A percentile compares a stretch with the other conserved stretches of the same genome.
These are phyloP conservation scores for Murina feae DNA, from an alignment of 2,113 vertebrate genomes.

Conservation along the genomic window DNA sequence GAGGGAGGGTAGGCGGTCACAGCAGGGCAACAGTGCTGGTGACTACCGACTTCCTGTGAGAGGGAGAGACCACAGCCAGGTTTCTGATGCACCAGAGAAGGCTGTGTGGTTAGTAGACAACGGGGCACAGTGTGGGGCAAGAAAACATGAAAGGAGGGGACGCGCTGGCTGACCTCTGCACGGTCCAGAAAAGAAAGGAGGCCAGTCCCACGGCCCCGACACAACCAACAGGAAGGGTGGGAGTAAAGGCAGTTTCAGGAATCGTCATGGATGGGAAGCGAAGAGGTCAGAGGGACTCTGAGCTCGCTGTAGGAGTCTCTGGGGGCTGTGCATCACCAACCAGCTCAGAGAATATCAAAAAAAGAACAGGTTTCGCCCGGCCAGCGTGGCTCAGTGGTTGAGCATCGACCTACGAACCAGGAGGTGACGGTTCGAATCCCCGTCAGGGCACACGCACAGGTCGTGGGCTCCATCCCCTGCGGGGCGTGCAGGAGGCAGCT, in stretches of 20 bases:
- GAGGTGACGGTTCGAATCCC: no score
- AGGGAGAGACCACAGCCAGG: not conserved
- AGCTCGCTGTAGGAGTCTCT: fast-evolving
- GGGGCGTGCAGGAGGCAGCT: no score
- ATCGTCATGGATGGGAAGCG: not conserved
- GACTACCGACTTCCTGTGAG: no score
- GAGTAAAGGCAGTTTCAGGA: not conserved
- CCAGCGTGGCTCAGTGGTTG: no score
- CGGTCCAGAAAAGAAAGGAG: no score
- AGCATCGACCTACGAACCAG: no score
- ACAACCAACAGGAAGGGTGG: no score
- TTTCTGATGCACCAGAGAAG: not conserved
- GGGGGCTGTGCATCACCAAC: not conserved
- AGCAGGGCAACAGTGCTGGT: fast-evolving
- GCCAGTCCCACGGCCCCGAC: not conserved
- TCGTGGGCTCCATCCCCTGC: no score
- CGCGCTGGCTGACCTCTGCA: fast-evolving
- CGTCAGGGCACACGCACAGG: no score
- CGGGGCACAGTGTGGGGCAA: fast-evolving
- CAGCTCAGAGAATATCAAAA: fast-evolving
- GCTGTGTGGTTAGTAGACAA: not conserved
- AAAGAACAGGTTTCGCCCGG: no score
- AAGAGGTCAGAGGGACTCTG: fast-evolving
- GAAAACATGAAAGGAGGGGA: fast-evolving
- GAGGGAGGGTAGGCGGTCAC: not conserved